Conservation (phyloP, 2,113 vertebrate genomes). For the Ictalurus punctatus region DNA sequence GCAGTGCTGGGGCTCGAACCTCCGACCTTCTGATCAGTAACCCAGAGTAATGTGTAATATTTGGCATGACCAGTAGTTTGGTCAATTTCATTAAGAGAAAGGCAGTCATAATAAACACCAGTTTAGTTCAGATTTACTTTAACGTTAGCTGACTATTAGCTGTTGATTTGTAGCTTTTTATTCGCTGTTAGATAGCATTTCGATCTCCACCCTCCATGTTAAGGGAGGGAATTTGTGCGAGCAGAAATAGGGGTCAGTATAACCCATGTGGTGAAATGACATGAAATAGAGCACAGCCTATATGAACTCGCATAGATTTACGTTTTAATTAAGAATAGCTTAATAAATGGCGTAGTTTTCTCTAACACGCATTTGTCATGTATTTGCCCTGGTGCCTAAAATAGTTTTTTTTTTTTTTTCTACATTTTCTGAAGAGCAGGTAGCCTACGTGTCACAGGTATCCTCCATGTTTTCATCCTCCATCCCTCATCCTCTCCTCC, state of each 20-base stretch:
- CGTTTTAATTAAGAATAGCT: background rate
- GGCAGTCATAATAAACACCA: background rate
- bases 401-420: background rate
- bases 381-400: background rate
- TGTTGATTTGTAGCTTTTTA: background rate
- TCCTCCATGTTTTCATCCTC: slow-evolving; percentile 16
- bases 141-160: background rate
- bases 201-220: background rate
- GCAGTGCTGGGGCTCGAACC: too few relatives aligned
- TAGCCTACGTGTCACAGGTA: background rate
- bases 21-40: too few relatives aligned
- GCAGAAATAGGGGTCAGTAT: background rate
- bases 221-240: background rate
- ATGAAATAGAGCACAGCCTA: background rate
- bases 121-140: background rate
- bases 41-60: background rate
- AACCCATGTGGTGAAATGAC: background rate
- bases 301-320: background rate
- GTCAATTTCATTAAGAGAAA: background rate
- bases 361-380: background rate
- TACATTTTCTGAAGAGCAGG: background rate
- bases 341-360: background rate
- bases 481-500: background rate
- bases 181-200: background rate
- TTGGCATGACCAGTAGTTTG: too few relatives aligned